Evolutionary conservation across 35 echinoderm and acorn worm genomes (phyloP), one percentile per base, ranked within the genome.

Genomic region (Ptychodera flava): DNA sequence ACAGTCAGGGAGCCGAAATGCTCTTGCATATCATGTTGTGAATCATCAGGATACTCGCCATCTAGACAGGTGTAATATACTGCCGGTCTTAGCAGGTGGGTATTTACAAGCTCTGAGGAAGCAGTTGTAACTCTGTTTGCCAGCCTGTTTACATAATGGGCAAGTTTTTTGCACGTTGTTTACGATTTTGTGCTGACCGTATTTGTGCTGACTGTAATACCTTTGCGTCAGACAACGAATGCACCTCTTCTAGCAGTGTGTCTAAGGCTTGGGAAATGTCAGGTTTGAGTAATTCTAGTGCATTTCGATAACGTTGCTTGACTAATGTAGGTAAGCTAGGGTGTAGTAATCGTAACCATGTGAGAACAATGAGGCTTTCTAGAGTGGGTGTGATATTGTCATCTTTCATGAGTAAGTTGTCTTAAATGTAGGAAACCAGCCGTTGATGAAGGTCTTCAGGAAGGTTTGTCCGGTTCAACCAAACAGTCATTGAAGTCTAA

Each of bases 281-380:
- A 34, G 35, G 89, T 78, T 64, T 91, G 89, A 16, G 89, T 86
- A 31, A 91, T 91, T 85, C 35, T 15, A 91, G 36, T 32, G 87
- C 85, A 28, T 78, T 36, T 16, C 78, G 78, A 32, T 88, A 91
- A 36, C 85, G 85, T 37, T 91, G 85, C 31, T 88, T 91, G 16
- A 88, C 78, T 29, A 88, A 37, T 6, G 34, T n/a, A 16, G 85
- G 85, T 0, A 82, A 80, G 15, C 83, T 38, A 33, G 78, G 79
- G 34, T 91, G 16, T 35, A 88, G 37, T 15, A 82, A 64, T 22
- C 12, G 22, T 1, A 91, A 34, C 78, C 85, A 38, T 79, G 53
- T 78, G 6, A 91, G 78, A 37, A 88, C 79, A 52, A 88, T 78
- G 77, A 83, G 30, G 29, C 85, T 90, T 90, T 79, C 84, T 75